phyloP scores from a whole-genome alignment of 2,888 invertebrate genomes.

The Diaprepes abbreviatus region DNA sequence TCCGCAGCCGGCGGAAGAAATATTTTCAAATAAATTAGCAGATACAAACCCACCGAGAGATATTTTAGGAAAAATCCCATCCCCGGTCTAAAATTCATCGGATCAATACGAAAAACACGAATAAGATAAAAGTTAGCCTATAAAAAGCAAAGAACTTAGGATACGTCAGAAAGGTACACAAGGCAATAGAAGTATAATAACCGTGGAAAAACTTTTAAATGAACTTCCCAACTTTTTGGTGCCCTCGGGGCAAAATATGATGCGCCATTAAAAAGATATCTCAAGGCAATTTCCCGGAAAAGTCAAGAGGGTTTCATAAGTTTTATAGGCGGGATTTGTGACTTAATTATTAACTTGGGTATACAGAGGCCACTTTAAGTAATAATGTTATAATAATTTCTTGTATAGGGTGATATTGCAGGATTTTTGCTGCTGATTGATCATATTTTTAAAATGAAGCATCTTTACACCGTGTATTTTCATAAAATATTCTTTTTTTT shows the following conservation, averaged over 20 bases:
- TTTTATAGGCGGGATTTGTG: slow-evolving; percentile 39
- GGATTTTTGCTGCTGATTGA: too few relatives aligned
- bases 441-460: too few relatives aligned
- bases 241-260: slow-evolving; percentile 44
- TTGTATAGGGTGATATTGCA: not conserved
- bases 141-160: slow-evolving; percentile 34
- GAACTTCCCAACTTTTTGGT: slow-evolving; percentile 43
- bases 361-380: slow-evolving; percentile 4
- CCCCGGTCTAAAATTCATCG: slow-evolving; percentile 3
- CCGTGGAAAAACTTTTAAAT: slow-evolving; percentile 42
- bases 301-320: slow-evolving; percentile 26
- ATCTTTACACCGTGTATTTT: too few relatives aligned
- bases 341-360: slow-evolving; percentile 39
- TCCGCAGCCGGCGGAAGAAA: too few relatives aligned
- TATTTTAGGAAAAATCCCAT: too few relatives aligned
- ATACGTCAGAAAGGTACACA: slow-evolving; percentile 45
- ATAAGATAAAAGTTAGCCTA: slow-evolving; percentile 38
- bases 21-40: too few relatives aligned
- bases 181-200: slow-evolving; percentile 47
- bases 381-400: not conserved
- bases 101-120: slow-evolving; percentile 17
- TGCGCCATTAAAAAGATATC: slow-evolving; percentile 47
- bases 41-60: too few relatives aligned
- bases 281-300: slow-evolving; percentile 30
- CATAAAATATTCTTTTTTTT: too few relatives aligned